Evolutionary conservation across 2,888 invertebrate genomes (phyloP).

Genomic region (Julus scandinavius): DNA sequence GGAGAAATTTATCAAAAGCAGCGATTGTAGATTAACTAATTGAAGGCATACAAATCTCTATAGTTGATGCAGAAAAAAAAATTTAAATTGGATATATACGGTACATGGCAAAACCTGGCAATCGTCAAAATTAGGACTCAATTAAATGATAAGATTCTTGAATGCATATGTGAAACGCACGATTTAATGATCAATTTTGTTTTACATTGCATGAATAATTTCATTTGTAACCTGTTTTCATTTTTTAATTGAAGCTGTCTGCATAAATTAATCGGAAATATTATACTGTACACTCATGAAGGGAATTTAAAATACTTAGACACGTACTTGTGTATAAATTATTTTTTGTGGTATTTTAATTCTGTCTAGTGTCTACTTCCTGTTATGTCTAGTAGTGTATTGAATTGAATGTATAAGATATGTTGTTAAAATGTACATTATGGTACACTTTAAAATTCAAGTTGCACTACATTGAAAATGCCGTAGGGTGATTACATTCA

Average conservation of each 20-base stretch:
- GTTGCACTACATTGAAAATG: neutral
- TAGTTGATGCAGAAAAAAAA: neutral
- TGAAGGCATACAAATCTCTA: neutral
- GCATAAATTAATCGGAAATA: neutral
- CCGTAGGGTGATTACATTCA: too few species aligned
- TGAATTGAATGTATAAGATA: too few species aligned
- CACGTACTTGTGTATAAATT: too few species aligned
- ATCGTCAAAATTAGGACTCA: conserved; percentile 25
- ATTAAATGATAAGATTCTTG: conserved; percentile 29
- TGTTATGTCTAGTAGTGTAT: too few species aligned
- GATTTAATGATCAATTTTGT: neutral
- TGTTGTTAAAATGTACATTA: too few species aligned
- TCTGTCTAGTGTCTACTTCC: too few species aligned
- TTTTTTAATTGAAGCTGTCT: neutral
- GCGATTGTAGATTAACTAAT: neutral
- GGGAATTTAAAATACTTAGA: neutral
- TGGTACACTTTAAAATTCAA: too few species aligned
- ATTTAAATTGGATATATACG: conserved; percentile 1
- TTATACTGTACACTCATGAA: neutral
- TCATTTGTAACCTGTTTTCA: neutral
- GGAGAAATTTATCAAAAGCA: neutral
- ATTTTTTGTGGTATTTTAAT: too few species aligned
- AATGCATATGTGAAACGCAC: neutral
- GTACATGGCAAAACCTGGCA: neutral
- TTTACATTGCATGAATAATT: neutral